Base-by-base conservation (phyloP, 2,113 vertebrate species). In the Grus americana region DNA sequence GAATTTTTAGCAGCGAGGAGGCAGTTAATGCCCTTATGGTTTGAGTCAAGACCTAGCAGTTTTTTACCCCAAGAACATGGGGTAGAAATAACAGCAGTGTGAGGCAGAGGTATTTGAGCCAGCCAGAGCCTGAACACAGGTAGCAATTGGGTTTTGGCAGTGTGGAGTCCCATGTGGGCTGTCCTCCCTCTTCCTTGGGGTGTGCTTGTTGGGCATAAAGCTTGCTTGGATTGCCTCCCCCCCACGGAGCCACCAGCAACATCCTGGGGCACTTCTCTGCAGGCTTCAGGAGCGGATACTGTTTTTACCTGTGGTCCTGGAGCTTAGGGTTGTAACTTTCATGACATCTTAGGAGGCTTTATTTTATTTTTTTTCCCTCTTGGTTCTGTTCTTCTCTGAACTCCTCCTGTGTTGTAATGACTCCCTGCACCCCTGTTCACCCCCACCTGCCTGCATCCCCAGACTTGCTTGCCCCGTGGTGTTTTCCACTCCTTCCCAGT, bases 381-480 rank as follows among this genome's bases (percentile, higher is more conserved):
- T 8, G 2, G 21, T 65, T 34, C 73, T 85, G 7, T 58, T 86
- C 38, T 58, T 68, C 47, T 80, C 49, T 88, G 54, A 93, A 34
- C 12, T 66, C 24, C 7, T 70, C 18, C 50, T 55, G 27, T 47
- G 12, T 18, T 2, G 0, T 68, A 24, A 50, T 0, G 6, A 15
- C 46, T 76, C 0, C 0, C n/a, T 47, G 34, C 30, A 38, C 40
- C 38, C 58, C 36, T 57, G 19, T 36, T 86, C 22, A 19, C 15
- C 15, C 34, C 49, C 46, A 24, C 29, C 18, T 49, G 44, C 47
- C 22, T 58, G 32, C 67, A 62, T 61, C 75, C 59, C 75, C 67
- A 47, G 67, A 27, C 67, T 55, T 38, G 59, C 23, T 92, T 40
- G 52, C 54, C 85, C 58, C 0, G 0, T 0, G 1, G 79, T 38